Evolutionary conservation across 2,888 invertebrate genomes (phyloP).

Genomic region (Aethes cnicana): DNA sequence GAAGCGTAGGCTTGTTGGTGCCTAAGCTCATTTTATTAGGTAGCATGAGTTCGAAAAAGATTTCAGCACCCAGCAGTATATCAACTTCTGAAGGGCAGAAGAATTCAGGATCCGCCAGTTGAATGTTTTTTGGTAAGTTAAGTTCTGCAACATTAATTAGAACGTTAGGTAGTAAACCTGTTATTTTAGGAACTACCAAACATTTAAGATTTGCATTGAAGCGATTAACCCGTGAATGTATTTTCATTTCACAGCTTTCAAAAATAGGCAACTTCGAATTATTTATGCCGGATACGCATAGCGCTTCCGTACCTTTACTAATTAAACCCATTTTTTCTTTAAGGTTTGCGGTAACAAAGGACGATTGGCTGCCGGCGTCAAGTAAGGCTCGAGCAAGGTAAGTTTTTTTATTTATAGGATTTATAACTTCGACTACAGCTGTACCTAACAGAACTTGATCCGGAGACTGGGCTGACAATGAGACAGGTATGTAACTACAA

Average conservation of each 20-base stretch:
- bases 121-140: constrained; percentile 21
- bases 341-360: constrained; percentile 6
- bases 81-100: constrained; percentile 30
- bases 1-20: constrained; percentile 26
- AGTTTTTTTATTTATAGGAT: constrained; percentile 19
- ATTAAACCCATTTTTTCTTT: constrained; percentile 12
- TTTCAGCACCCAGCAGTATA: constrained; percentile 33
- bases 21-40: constrained; percentile 24
- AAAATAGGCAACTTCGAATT: constrained; percentile 5
- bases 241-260: constrained; percentile 13
- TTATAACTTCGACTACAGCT: constrained; percentile 18
- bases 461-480: constrained; percentile 5
- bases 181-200: constrained; percentile 24
- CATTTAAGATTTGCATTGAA: constrained; percentile 11
- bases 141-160: constrained; percentile 1
- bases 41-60: constrained; percentile 31
- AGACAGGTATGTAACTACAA: constrained; percentile 11
- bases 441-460: constrained; percentile 27
- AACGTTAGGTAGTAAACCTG: constrained; percentile 10
- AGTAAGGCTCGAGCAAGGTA: constrained; percentile 10
- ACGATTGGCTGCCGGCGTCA: constrained; percentile 13
- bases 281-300: constrained; percentile 19
- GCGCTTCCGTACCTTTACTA: constrained; percentile 5
- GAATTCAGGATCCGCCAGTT: constrained; percentile 34
- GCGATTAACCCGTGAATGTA: constrained; percentile 4